Percentiles rank a stretch among this genome's conserved stretches.
Conservation (phyloP, 2,888 invertebrate species). For the Leucozona laternaria region DNA sequence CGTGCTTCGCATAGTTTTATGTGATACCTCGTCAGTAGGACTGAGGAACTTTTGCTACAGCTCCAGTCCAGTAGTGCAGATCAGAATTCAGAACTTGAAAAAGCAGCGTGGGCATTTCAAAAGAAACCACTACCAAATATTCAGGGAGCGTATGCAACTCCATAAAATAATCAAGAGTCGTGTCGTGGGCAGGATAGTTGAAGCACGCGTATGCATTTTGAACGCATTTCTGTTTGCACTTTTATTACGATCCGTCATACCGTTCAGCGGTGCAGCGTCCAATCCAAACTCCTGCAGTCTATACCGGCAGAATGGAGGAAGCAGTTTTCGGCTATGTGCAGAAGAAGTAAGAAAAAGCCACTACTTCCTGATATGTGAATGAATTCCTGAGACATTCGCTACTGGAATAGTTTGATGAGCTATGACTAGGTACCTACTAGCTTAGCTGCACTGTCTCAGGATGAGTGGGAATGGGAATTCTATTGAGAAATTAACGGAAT, state of each 20-base stretch:
- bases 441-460: conserved; percentile 24
- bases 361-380: conserved; percentile 72
- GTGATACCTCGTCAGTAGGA: not conserved
- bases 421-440: conserved; percentile 18
- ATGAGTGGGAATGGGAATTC: conserved; percentile 55
- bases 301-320: conserved; percentile 3
- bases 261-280: not conserved
- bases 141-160: conserved; percentile 54
- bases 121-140: conserved; percentile 66
- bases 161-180: conserved; percentile 37
- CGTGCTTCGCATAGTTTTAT: conserved; percentile 42
- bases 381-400: conserved; percentile 60
- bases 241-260: conserved; percentile 23
- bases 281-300: not conserved
- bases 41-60: conserved; percentile 47
- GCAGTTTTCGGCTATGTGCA: conserved; percentile 10
- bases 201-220: conserved; percentile 53
- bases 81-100: conserved; percentile 13
- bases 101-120: conserved; percentile 61
- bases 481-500: conserved; percentile 72
- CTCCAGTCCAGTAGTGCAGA: conserved; percentile 46
- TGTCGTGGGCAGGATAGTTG: conserved; percentile 45
- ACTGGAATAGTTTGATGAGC: conserved; percentile 24
- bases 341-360: conserved; percentile 46
- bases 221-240: conserved; percentile 57